These are phyloP conservation scores for Calliopum simillimum DNA, from an alignment of 2,888 invertebrate genomes.

Conservation along the genomic window DNA sequence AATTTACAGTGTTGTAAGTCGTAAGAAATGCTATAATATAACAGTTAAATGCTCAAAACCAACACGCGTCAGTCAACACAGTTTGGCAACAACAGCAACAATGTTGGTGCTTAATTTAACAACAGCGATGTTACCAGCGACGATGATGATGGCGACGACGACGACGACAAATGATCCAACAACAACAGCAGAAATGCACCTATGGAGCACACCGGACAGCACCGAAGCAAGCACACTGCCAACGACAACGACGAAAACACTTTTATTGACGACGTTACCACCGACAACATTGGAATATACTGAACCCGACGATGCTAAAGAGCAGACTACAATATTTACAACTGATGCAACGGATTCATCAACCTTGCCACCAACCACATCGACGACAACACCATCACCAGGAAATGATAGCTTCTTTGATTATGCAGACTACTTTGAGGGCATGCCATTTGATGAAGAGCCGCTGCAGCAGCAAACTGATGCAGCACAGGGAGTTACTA, in stretches of 20 bases:
- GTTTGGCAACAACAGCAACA: conserved; percentile 64
- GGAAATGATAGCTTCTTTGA: conserved; percentile 57
- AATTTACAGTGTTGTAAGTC: conserved; percentile 45
- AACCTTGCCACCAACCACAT: conserved; percentile 25
- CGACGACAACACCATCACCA: conserved; percentile 45
- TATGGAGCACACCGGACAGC: conserved; percentile 37
- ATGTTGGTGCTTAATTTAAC: conserved; percentile 65
- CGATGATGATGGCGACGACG: conserved; percentile 40
- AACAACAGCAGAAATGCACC: background rate
- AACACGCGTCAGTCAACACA: conserved; percentile 50
- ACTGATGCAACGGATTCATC: conserved; percentile 49
- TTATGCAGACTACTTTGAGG: conserved; percentile 62
- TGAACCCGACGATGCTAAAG: background rate
- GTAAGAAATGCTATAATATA: conserved; percentile 62
- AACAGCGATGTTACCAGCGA: conserved; percentile 64
- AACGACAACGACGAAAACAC: background rate
- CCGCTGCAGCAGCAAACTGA: conserved; percentile 34
- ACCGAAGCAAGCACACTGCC: conserved; percentile 40
- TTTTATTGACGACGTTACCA: background rate
- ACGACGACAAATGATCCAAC: conserved; percentile 28
- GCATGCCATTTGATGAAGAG: conserved; percentile 47
- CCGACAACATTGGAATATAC: background rate
- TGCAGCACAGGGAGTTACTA: background rate
- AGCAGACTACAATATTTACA: conserved; percentile 27
- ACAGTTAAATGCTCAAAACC: conserved; percentile 62